These are phyloP conservation scores for Menidia beryllina DNA, from an alignment of 2,113 vertebrate species.

Conservation along the genomic window DNA sequence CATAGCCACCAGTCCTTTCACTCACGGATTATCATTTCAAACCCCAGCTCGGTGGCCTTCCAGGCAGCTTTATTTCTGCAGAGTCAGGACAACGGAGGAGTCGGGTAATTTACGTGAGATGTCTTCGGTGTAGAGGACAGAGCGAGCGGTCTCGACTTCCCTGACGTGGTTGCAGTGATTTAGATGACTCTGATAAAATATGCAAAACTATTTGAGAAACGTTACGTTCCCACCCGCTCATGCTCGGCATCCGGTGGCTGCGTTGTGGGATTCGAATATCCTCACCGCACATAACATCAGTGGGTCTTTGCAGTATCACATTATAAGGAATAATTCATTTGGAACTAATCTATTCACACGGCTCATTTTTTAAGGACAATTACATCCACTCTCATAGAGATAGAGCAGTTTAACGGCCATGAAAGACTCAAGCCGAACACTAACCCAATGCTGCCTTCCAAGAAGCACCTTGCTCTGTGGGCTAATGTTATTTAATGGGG, in stretches of 20 bases:
- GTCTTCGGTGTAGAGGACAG: conserved; percentile 8
- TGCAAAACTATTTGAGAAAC: conserved; percentile 14
- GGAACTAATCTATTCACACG: background rate
- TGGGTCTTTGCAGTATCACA: background rate
- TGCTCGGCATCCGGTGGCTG: background rate
- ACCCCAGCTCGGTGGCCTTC: conserved; percentile 43
- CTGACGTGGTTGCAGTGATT: background rate
- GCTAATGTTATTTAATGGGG: too few relatives aligned
- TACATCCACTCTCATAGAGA: background rate
- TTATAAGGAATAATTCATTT: conserved; percentile 8
- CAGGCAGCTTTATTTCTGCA: conserved; percentile 41
- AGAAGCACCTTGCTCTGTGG: too few relatives aligned
- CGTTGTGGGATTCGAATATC: conserved; percentile 1
- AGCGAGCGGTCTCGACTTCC: background rate
- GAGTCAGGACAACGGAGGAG: conserved; percentile 36
- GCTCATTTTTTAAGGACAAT: conserved; percentile 8
- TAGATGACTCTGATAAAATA: conserved; percentile 16
- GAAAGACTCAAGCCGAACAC: too few relatives aligned
- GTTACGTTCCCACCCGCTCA: conserved; percentile 20
- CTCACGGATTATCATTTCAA: conserved; percentile 41
- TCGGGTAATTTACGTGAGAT: conserved; percentile 24
- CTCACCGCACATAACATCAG: background rate
- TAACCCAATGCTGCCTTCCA: too few relatives aligned
- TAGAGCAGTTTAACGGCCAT: background rate
- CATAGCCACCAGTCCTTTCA: conserved; percentile 28